phyloP scores from a whole-genome alignment of 1,140 invertebrate genomes.

The Bombus fervidus region DNA sequence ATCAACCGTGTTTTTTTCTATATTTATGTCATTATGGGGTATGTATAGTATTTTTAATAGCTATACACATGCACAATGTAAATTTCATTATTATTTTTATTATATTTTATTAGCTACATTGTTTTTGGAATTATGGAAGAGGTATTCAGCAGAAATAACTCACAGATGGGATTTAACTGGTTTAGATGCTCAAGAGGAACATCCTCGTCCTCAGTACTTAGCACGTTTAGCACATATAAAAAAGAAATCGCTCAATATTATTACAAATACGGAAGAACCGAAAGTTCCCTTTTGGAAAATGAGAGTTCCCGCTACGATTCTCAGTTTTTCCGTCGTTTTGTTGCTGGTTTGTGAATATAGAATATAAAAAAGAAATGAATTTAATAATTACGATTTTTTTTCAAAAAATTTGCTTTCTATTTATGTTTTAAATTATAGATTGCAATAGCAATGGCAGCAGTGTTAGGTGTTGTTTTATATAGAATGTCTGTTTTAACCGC shows the following conservation, averaged over 20 bases:
- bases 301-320: slow-evolving; percentile 90
- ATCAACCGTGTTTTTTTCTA: slow-evolving; percentile 95
- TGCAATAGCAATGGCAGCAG: slow-evolving; percentile 90
- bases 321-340: slow-evolving; percentile 92
- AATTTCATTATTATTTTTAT: slow-evolving; percentile 29
- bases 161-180: slow-evolving; percentile 95
- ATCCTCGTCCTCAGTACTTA: slow-evolving; percentile 92
- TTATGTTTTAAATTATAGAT: slow-evolving; percentile 82
- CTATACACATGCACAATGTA: not conserved
- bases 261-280: slow-evolving; percentile 92
- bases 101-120: slow-evolving; percentile 85
- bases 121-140: slow-evolving; percentile 97
- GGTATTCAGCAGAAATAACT: slow-evolving; percentile 94
- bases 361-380: not conserved
- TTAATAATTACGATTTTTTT: slow-evolving; percentile 35
- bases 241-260: slow-evolving; percentile 86
- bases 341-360: slow-evolving; percentile 85
- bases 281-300: slow-evolving; percentile 94
- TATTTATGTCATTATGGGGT: slow-evolving; percentile 99
- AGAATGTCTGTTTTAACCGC: slow-evolving; percentile 93
- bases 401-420: slow-evolving; percentile 3
- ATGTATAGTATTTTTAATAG: slow-evolving; percentile 52
- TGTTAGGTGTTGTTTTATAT: slow-evolving; percentile 95
- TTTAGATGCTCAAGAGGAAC: slow-evolving; percentile 93
- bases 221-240: slow-evolving; percentile 89